Evolutionary conservation across 2,113 vertebrate species (phyloP).

Genomic region (Telmatochromis brachygnathus): DNA sequence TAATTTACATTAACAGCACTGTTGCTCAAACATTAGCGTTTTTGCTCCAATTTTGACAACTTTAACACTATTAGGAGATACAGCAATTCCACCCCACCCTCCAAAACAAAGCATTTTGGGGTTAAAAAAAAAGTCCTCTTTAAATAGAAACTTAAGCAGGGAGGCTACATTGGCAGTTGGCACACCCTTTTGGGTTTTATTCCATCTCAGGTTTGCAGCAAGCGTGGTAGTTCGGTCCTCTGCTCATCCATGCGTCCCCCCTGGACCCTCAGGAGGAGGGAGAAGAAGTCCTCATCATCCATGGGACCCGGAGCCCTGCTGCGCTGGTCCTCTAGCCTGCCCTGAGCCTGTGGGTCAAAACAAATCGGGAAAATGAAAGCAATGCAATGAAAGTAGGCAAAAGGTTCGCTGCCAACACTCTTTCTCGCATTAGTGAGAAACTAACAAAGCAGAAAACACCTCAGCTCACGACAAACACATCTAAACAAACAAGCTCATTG

Average conservation of each 20-base stretch:
- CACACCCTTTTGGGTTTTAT: background rate
- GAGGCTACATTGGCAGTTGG: background rate
- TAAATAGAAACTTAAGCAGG: background rate
- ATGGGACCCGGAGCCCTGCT: constrained; percentile 80
- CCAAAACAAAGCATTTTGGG: background rate
- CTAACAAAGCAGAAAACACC: background rate
- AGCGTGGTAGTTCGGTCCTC: constrained; percentile 69
- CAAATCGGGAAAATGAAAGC: background rate
- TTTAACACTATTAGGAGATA: background rate
- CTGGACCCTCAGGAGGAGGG: constrained; percentile 82
- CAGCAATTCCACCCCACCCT: rapidly evolving
- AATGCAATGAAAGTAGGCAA: background rate
- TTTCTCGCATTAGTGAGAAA: background rate
- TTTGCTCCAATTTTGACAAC: background rate
- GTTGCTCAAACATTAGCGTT: constrained; percentile 7
- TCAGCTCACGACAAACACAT: background rate
- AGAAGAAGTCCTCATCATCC: constrained; percentile 85
- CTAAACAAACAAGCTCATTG: background rate
- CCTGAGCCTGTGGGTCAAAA: constrained; percentile 61
- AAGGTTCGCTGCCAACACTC: background rate
- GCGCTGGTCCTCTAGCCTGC: constrained; percentile 85
- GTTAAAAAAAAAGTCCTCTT: background rate
- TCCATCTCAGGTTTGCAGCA: constrained; percentile 55
- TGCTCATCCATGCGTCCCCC: constrained; percentile 81
- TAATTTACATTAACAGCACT: constrained; percentile 2